Conservation (phyloP, 2,888 invertebrate species). For the Dasysyrphus tricinctus region DNA sequence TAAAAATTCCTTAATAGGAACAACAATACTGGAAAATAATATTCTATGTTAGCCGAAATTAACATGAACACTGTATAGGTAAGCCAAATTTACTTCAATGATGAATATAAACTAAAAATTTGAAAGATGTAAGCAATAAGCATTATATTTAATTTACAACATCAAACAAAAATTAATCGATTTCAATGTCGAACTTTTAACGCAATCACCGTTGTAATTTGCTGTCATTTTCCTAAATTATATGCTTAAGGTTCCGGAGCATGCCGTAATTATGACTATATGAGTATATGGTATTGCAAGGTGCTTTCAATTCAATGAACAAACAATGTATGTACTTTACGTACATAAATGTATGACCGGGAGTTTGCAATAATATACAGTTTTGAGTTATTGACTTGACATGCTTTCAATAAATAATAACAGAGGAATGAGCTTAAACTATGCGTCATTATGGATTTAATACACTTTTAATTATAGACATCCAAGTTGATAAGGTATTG, state of each 20-base stretch:
- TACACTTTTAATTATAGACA: conserved; percentile 1
- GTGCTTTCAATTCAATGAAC: neutral
- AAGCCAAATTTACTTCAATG: neutral
- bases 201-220: neutral
- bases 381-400: conserved; percentile 10
- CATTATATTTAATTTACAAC: conserved; percentile 12
- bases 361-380: neutral
- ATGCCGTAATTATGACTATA: neutral
- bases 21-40: neutral
- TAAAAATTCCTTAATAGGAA: neutral
- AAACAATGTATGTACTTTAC: neutral
- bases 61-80: neutral
- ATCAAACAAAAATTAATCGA: conserved; percentile 16
- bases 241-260: neutral
- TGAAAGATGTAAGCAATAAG: neutral
- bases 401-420: conserved; percentile 19
- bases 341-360: neutral
- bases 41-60: neutral
- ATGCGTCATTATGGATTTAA: neutral
- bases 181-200: neutral
- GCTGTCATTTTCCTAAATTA: conserved; percentile 29
- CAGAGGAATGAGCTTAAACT: conserved; percentile 2
- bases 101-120: neutral
- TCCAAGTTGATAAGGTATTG: neutral
- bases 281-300: neutral